phyloP scores from a whole-genome alignment of 2,797 vertebrate species.

The Poecilia gillii region DNA sequence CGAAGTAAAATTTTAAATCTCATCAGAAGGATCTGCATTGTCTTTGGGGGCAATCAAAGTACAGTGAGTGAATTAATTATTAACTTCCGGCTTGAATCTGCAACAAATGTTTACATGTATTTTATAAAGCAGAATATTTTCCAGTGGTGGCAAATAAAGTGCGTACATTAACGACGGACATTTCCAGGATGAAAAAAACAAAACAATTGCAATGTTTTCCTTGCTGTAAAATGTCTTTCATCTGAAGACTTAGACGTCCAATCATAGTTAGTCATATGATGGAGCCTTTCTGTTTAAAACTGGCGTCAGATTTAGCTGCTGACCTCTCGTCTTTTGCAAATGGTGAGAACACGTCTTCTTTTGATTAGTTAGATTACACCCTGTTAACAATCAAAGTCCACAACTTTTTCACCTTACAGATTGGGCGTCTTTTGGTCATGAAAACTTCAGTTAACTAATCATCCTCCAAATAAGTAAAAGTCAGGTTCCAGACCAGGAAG shows the following conservation, averaged over 20 bases:
- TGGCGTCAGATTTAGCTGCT: not conserved
- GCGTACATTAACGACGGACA: not conserved
- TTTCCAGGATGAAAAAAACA: not conserved
- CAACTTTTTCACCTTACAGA: not conserved
- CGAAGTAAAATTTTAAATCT: not conserved
- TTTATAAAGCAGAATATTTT: not conserved
- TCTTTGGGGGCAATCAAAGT: not conserved
- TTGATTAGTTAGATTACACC: not conserved
- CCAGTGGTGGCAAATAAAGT: not conserved
- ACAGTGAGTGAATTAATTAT: not conserved
- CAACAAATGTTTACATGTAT: not conserved
- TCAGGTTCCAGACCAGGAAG: not conserved
- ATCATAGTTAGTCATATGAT: not conserved
- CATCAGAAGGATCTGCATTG: not conserved
- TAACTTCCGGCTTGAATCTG: not conserved
- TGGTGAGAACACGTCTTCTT: not conserved
- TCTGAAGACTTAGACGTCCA: not conserved
- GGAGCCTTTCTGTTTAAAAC: not conserved
- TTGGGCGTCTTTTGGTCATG: not conserved
- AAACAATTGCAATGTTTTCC: not conserved
- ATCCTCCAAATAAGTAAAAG: not conserved
- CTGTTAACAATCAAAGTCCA: not conserved
- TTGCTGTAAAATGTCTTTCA: not conserved
- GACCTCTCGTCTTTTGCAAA: not conserved
- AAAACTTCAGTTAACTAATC: not conserved